These are phyloP conservation scores for Colius striatus DNA, from an alignment of 2,113 vertebrate species.

Conservation along the genomic window DNA sequence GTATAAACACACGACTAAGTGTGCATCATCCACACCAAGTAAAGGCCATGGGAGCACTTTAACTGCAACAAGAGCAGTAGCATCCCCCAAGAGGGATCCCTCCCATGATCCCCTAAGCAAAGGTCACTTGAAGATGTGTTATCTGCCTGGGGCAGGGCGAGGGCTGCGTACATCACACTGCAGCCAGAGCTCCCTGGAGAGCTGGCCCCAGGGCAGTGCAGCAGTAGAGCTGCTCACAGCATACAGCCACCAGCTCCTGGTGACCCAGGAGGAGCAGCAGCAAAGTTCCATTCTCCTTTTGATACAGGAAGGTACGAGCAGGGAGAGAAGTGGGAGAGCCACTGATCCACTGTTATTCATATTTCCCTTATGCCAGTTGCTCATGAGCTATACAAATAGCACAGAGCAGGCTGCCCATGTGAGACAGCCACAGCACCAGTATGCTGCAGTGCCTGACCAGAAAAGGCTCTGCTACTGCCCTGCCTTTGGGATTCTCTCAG, in stretches of 20 bases:
- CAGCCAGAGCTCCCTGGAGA: accelerated
- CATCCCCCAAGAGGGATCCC: background rate
- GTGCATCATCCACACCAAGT: background rate
- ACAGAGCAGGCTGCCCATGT: background rate
- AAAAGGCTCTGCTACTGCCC: background rate
- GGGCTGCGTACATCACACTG: accelerated
- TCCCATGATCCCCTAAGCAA: accelerated
- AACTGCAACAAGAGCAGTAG: background rate
- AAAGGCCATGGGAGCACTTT: accelerated
- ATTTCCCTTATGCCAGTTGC: background rate
- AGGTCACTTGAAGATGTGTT: background rate
- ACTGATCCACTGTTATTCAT: background rate
- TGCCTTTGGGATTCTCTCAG: background rate
- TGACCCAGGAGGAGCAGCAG: background rate
- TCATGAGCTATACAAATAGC: background rate
- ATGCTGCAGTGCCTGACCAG: background rate
- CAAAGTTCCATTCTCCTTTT: accelerated
- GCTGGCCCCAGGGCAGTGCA: background rate
- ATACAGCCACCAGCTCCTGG: background rate
- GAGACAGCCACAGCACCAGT: background rate
- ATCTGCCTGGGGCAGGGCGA: accelerated
- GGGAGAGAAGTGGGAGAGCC: background rate
- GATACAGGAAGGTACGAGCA: background rate
- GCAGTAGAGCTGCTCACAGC: background rate
- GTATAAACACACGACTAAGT: background rate